These are phyloP conservation scores for Hippolais icterina DNA, from an alignment of 2,113 vertebrate species.

Conservation along the genomic window DNA sequence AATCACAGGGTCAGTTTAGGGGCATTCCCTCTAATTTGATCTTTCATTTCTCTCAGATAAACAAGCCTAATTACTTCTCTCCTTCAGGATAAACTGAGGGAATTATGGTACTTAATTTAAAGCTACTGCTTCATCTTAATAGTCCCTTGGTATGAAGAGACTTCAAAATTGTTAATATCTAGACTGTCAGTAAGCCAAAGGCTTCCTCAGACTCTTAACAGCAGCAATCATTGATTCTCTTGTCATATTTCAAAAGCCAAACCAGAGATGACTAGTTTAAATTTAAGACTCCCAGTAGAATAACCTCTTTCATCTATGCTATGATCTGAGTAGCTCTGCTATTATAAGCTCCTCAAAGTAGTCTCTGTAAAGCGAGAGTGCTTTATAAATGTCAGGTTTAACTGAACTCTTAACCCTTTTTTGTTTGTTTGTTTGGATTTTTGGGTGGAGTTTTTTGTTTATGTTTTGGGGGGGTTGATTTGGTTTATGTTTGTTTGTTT, in stretches of 20 bases:
- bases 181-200: background rate
- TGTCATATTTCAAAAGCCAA: constrained; percentile 32
- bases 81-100: constrained; percentile 36
- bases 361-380: background rate
- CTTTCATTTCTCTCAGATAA: constrained; percentile 39
- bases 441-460: too few species aligned
- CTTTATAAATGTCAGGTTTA: background rate
- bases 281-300: constrained; percentile 42
- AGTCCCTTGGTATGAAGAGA: constrained; percentile 4
- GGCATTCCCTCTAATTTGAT: constrained; percentile 24
- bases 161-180: constrained; percentile 11
- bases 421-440: background rate
- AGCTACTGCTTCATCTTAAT: constrained; percentile 40
- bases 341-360: constrained; percentile 24
- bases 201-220: constrained; percentile 4
- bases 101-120: constrained; percentile 31
- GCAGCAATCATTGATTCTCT: constrained; percentile 5
- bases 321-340: constrained; percentile 10
- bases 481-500: background rate
- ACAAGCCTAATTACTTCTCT: constrained; percentile 55
- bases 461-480: too few species aligned
- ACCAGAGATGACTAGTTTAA: constrained; percentile 30
- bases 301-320: constrained; percentile 15
- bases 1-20: constrained; percentile 25
- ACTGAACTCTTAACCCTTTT: background rate